phyloP scores from a whole-genome alignment of 2,113 vertebrate species.

The Pangasianodon hypophthalmus region DNA sequence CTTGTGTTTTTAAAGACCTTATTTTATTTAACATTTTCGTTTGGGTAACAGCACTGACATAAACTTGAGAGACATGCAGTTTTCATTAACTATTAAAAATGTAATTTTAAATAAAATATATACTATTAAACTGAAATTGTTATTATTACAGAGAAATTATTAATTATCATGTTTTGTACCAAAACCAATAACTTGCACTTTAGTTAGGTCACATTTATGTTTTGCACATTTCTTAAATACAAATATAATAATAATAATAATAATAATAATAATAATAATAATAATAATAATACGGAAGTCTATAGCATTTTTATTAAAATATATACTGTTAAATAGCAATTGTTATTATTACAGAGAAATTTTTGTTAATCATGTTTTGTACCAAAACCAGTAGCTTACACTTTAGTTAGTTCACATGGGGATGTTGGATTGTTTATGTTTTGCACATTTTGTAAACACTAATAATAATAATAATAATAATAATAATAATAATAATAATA shows the following conservation, averaged over 20 bases:
- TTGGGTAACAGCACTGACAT: not conserved
- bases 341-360: too few species aligned
- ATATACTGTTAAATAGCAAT: not conserved
- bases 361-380: not conserved
- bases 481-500: not conserved
- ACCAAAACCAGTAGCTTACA: not conserved
- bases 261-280: too few species aligned
- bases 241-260: not conserved
- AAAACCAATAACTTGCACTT: not conserved
- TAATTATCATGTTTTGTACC: not conserved
- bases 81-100: slow-evolving; percentile 11
- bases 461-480: not conserved
- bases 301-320: not conserved
- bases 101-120: not conserved
- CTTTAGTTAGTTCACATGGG: not conserved
- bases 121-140: not conserved
- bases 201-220: not conserved
- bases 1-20: not conserved
- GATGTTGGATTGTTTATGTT: not conserved
- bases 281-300: too few species aligned
- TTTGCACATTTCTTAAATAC: not conserved
- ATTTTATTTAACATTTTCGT: not conserved
- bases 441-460: not conserved
- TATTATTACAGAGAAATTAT: too few species aligned
- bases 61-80: not conserved